Evolutionary conservation across 2,797 vertebrate genomes (phyloP).

Genomic region (Phrynocephalus vlangalii): DNA sequence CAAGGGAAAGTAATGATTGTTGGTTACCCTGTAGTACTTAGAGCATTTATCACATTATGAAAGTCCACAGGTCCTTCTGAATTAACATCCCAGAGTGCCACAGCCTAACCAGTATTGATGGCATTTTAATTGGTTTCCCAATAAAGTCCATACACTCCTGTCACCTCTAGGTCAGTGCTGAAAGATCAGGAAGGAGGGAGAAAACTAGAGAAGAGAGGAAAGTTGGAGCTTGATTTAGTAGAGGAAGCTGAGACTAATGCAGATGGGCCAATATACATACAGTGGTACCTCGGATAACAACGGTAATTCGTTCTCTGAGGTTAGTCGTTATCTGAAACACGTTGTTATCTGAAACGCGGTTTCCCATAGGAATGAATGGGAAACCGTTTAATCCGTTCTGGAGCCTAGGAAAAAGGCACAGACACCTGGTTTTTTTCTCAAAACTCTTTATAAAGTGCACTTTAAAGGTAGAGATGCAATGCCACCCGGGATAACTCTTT

Average conservation of each 20-base stretch:
- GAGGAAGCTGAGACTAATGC: background rate
- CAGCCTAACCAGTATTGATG: conserved; percentile 14
- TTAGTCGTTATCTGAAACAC: no score
- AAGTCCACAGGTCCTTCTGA: conserved; percentile 1
- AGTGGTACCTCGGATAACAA: no score
- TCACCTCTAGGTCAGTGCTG: background rate
- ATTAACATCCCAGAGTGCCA: conserved; percentile 5
- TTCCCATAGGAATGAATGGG: no score
- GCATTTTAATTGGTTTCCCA: conserved; percentile 34
- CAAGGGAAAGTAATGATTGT: conserved; percentile 1
- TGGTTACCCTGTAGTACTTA: background rate
- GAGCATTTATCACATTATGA: conserved; percentile 19
- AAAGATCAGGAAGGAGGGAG: background rate
- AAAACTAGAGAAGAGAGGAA: background rate
- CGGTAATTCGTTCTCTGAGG: no score
- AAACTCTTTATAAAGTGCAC: no score
- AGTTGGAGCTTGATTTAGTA: background rate
- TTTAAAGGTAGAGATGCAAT: no score
- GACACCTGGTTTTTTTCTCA: no score
- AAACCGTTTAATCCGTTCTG: no score
- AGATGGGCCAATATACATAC: background rate
- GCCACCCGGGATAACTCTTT: no score
- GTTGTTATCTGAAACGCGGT: no score
- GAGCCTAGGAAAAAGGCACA: no score
- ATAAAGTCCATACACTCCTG: conserved; percentile 19